Conservation (phyloP, 2,797 vertebrate species). For the Lateolabrax maculatus region DNA sequence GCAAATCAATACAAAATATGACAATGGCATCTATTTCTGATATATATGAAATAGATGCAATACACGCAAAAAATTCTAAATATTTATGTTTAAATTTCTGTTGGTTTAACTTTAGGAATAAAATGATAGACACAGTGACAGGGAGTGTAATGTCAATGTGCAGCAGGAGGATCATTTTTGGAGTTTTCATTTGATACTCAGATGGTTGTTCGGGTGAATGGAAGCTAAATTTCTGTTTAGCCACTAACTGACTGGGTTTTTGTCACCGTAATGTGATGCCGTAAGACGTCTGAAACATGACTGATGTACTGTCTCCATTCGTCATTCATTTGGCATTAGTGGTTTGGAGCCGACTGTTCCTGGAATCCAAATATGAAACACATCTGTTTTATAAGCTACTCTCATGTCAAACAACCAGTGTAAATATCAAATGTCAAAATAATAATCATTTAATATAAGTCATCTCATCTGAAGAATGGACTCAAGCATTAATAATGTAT, state of each 20-base stretch:
- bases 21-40: conserved; percentile 73
- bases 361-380: neutral
- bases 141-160: neutral
- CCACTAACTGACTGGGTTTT: conserved; percentile 3
- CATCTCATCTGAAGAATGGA: conserved; percentile 47
- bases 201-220: neutral
- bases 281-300: neutral
- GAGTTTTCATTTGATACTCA: conserved; percentile 36
- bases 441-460: conserved; percentile 38
- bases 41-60: conserved; percentile 75
- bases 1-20: conserved; percentile 80
- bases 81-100: conserved; percentile 56
- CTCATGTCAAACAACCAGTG: conserved; percentile 29
- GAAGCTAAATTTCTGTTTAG: neutral
- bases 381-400: conserved; percentile 19
- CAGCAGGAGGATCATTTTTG: conserved; percentile 9
- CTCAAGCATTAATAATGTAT: conserved; percentile 72
- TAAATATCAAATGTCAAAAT: conserved; percentile 52
- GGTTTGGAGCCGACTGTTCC: conserved; percentile 2
- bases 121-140: conserved; percentile 9
- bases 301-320: neutral
- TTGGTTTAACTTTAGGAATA: conserved; percentile 35
- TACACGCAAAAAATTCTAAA: conserved; percentile 58
- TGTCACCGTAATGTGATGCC: neutral
- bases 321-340: conserved; percentile 1